Base-by-base conservation (phyloP, 2,113 vertebrate species). In the Poeciliopsis retropinna region DNA sequence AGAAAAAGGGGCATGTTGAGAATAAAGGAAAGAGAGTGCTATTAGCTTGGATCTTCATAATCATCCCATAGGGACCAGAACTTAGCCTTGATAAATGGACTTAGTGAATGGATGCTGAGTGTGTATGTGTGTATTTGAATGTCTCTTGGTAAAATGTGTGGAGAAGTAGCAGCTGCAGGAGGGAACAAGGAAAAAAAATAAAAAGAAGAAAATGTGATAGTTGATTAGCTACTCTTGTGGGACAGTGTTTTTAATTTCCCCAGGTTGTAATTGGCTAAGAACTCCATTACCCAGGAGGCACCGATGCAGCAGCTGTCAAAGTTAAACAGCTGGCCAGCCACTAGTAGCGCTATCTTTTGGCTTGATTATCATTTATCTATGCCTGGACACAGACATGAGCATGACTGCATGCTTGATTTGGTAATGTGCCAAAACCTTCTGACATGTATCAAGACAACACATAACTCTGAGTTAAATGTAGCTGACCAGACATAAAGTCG, bases 1-100 rank as follows among this genome's bases (percentile, higher is more conserved):
- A 86, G 68, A 85, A 82, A 79, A 27, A 76, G 71, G 74, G 79
- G 72, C 69, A 75, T 78, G 86, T 84, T 76, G 80, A 85, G 86
- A 91, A 87, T 88, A 90, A 88, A 87, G 64, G 80, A 72, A 90
- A 85, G 83, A 83, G 88, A 88, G 73, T 84, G 80, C 89, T 91
- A 91, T 92, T 92, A 93, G 87, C 90, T 90, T 62, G 77, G 88
- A 91, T 92, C 91, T 87, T 76, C 85, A 84, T 92, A 92, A 92
- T 92, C 89, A 89, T 92, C 81, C 92, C 90, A 88, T 87, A 87
- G 87, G 92, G 92, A 91, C 83, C 85, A 67, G 76, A 88, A 92
- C 83, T 91, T 92, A 93, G 89, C 85, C 86, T 91, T 92, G 90
- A 92, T 92, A 91, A 92, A 93, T 89, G 86, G 87, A 90, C 86